Conservation (phyloP, 2,888 invertebrate species). For the Peribatodes rhomboidaria region DNA sequence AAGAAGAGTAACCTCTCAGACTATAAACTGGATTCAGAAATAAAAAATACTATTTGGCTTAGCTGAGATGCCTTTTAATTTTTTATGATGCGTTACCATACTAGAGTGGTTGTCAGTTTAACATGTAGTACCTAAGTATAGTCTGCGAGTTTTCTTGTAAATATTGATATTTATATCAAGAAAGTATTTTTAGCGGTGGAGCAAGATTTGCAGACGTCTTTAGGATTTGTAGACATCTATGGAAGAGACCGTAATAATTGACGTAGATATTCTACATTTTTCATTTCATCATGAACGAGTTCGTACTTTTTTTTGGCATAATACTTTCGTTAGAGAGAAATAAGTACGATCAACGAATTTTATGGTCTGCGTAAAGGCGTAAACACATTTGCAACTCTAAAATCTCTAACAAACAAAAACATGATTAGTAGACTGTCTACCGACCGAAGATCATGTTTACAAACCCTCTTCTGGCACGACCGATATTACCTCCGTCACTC, state of each 20-base stretch:
- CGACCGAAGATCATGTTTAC: slow-evolving; percentile 69
- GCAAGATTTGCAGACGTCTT: slow-evolving; percentile 13
- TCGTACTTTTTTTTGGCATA: too few relatives aligned
- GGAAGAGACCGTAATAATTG: too few relatives aligned
- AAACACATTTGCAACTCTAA: too few relatives aligned
- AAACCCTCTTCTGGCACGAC: too few relatives aligned
- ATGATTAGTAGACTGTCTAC: slow-evolving; percentile 56
- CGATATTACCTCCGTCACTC: too few relatives aligned
- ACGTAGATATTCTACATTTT: too few relatives aligned
- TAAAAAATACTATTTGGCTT: slow-evolving; percentile 33
- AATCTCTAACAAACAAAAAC: slow-evolving; percentile 31
- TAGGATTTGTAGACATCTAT: slow-evolving; percentile 2
- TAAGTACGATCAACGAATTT: too few relatives aligned
- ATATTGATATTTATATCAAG: slow-evolving; percentile 37
- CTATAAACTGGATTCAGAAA: slow-evolving; percentile 25
- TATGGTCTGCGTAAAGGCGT: too few relatives aligned
- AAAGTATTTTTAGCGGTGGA: slow-evolving; percentile 6
- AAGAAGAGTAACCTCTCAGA: slow-evolving; percentile 29
- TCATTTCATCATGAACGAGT: too few relatives aligned
- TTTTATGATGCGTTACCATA: slow-evolving; percentile 61
- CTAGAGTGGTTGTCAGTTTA: slow-evolving; percentile 34
- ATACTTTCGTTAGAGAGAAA: too few relatives aligned
- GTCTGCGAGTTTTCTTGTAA: slow-evolving; percentile 42
- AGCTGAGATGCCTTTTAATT: slow-evolving; percentile 46
- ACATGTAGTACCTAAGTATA: slow-evolving; percentile 23